Evolutionary conservation across 1,140 invertebrate genomes (phyloP), one percentile per base, ranked within the genome.

Genomic region (Littorina saxatilis): DNA sequence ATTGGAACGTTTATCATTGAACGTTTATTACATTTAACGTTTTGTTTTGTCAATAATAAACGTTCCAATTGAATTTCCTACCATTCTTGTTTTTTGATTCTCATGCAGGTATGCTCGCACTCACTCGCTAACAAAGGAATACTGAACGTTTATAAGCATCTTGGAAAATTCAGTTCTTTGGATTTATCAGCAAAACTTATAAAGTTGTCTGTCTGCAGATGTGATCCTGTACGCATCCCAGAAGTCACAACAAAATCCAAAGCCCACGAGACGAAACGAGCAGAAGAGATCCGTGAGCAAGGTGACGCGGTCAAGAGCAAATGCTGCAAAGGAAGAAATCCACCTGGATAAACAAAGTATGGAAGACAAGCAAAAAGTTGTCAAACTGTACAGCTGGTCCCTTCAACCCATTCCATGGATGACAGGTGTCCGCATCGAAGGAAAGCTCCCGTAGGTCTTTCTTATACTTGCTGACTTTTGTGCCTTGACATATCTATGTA

Each of bases 371-470:
- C 9, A 11, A 23, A 27, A 50, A 20, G n/a, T 52, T 23, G 27
- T 73, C 20, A 47, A 73, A 39, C 40, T 73, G 2, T 32, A 23
- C 70, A 17, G 23, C 40, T 73, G 70, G 70, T 73, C 70, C 40
- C 27, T 73, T 39, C 70, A 73, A 43, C 70, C 70, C 17, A n/a
- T 73, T 11, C 40, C 70, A 39, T 15, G 40, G 9, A 11, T 73
- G 39, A 73, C 47, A 15, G 32, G 40, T 2, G 70, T 73, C 23
- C 70, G 70, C 39, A 32, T 73, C 35, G 70, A 73, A 23, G 70
- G 70, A 39, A 73, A 73, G 27, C 70, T 73, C 2, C 70, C 70
- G 70, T 73, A 73, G 50, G 70, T 68, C 1, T 68, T 50, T 9
- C 20, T 20, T 11, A 20, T 11, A 50, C 9, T 50, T 7, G n/a